Conservation (phyloP, 2,888 invertebrate species). For the Poecilus cupreus region DNA sequence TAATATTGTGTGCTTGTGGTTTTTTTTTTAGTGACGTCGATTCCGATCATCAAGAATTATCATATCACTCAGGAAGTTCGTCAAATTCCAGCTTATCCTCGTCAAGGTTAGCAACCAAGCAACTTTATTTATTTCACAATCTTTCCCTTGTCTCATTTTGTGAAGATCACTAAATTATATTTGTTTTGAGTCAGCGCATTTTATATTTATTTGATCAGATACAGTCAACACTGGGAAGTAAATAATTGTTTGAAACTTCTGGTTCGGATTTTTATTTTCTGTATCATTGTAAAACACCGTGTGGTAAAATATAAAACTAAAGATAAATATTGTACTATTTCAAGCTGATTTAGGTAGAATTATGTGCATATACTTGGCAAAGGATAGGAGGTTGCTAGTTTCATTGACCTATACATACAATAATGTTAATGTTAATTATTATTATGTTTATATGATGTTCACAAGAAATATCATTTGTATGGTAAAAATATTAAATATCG, state of each 20-base stretch:
- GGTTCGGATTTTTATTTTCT: not conserved
- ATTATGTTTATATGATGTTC: no score
- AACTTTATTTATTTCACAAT: constrained; percentile 12
- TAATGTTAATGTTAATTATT: no score
- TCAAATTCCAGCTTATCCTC: constrained; percentile 80
- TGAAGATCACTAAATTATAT: not conserved
- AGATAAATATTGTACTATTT: not conserved
- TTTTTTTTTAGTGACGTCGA: constrained; percentile 78
- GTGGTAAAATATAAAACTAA: not conserved
- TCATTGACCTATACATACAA: no score
- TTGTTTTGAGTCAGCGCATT: constrained; percentile 6
- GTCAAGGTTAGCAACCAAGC: constrained; percentile 68
- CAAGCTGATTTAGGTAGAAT: no score
- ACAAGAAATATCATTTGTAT: no score
- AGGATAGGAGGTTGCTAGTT: no score
- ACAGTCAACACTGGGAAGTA: not conserved
- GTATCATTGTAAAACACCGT: constrained; percentile 10
- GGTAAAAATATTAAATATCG: no score
- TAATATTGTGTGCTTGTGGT: constrained; percentile 41
- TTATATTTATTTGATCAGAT: not conserved
- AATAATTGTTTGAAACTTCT: not conserved
- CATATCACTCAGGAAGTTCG: constrained; percentile 76
- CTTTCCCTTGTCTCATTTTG: not conserved
- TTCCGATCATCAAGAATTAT: constrained; percentile 76
- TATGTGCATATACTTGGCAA: no score